Evolutionary conservation across 2,888 invertebrate species (phyloP).

Genomic region (Chaetoderma sp.): DNA sequence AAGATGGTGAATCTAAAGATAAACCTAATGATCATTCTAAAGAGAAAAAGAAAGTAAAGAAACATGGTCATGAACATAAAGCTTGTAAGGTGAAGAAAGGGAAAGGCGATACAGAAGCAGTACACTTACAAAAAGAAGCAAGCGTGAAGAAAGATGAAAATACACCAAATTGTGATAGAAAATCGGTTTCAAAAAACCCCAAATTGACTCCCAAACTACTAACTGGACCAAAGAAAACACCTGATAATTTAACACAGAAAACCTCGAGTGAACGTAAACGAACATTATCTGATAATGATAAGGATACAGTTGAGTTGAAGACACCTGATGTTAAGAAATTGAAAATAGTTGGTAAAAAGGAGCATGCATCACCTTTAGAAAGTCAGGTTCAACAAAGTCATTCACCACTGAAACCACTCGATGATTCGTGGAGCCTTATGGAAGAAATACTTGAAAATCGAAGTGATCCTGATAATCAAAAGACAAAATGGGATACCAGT

Average conservation of each 20-base stretch:
- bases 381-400: too few relatives aligned
- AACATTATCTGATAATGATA: slow-evolving; percentile 27
- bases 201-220: too few relatives aligned
- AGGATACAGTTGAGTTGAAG: slow-evolving; percentile 32
- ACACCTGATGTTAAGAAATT: slow-evolving; percentile 41
- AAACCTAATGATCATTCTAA: slow-evolving; percentile 31
- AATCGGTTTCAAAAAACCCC: background rate
- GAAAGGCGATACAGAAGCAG: too few relatives aligned
- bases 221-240: too few relatives aligned
- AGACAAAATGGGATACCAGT: slow-evolving; percentile 63
- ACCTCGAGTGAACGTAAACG: slow-evolving; percentile 25
- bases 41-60: slow-evolving; percentile 49
- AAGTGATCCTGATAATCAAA: slow-evolving; percentile 46
- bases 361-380: too few relatives aligned
- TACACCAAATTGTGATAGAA: background rate
- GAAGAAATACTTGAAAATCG: slow-evolving; percentile 49
- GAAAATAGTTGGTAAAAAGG: slow-evolving; percentile 35
- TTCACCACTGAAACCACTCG: too few relatives aligned
- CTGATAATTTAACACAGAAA: slow-evolving; percentile 33
- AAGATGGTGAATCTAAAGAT: background rate
- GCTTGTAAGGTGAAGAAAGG: slow-evolving; percentile 26
- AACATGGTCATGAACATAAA: slow-evolving; percentile 35
- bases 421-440: slow-evolving; percentile 60
- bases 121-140: slow-evolving; percentile 30
- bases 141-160: slow-evolving; percentile 12